phyloP scores from a whole-genome alignment of 2,113 vertebrate genomes.

The Varanus salvator region DNA sequence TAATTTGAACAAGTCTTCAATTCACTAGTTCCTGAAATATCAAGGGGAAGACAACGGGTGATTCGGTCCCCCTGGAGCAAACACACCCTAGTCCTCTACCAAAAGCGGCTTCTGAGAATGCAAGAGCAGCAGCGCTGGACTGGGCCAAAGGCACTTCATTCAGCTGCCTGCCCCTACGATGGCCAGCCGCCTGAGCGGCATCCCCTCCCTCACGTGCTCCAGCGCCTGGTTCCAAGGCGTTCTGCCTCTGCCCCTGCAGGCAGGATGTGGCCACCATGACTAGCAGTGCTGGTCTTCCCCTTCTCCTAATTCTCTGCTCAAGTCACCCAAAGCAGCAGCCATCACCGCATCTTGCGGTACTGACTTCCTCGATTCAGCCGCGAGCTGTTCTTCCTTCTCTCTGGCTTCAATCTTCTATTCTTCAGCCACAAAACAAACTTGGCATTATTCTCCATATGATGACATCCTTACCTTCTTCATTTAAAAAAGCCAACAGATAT shows the following conservation, averaged over 20 bases:
- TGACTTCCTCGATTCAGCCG: background rate
- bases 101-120: background rate
- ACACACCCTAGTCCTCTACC: background rate
- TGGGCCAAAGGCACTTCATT: background rate
- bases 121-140: background rate
- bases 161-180: background rate
- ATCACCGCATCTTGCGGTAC: background rate
- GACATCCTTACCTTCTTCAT: conserved; percentile 83
- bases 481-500: conserved; percentile 82
- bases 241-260: too few species aligned
- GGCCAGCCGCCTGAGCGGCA: background rate
- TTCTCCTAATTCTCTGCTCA: background rate
- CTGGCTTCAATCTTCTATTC: background rate
- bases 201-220: too few species aligned
- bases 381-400: background rate
- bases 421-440: fast-evolving
- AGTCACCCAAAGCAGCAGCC: background rate
- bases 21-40: background rate
- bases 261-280: too few species aligned
- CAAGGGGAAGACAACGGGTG: background rate
- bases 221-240: too few species aligned
- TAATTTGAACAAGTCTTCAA: background rate
- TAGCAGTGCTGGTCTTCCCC: background rate
- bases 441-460: background rate
- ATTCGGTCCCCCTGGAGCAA: background rate